Percentiles rank a stretch among this genome's conserved stretches.
These are phyloP conservation scores for Dicroscelio sp. DNA, from an alignment of 2,888 invertebrate genomes.

Conservation along the genomic window DNA sequence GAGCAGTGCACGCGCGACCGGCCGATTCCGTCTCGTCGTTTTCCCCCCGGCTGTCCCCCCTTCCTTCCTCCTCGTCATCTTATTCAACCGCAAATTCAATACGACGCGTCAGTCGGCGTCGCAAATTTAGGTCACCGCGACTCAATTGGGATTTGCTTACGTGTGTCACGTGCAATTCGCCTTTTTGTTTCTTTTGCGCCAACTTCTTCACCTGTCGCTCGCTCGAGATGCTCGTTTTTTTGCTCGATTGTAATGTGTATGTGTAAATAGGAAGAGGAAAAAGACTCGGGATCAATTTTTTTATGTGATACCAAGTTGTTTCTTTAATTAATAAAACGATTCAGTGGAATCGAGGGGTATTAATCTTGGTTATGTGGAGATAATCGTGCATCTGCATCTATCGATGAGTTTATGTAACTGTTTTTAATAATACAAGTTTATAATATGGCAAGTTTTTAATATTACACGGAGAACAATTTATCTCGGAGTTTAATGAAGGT, in stretches of 20 bases:
- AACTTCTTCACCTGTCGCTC: conserved; percentile 75
- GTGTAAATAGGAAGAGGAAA: conserved; percentile 56
- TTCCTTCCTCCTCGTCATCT: conserved; percentile 34
- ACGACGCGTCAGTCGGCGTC: conserved; percentile 71
- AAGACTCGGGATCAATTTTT: no score
- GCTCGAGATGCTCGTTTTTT: conserved; percentile 49
- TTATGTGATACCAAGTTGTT: no score
- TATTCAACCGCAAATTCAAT: conserved; percentile 65
- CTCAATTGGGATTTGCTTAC: conserved; percentile 79
- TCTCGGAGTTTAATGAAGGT: no score
- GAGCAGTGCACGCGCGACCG: conserved; percentile 75
- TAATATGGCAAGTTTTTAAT: no score
- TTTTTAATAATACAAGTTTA: no score
- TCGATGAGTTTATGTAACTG: no score
- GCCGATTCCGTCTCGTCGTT: conserved; percentile 46
- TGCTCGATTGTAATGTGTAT: conserved; percentile 29
- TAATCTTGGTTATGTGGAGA: no score
- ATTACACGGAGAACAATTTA: no score
- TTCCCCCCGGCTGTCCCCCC: conserved; percentile 10
- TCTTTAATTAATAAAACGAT: no score
- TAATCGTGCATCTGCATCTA: no score
- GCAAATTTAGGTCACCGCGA: conserved; percentile 78
- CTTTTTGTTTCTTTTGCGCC: conserved; percentile 65
- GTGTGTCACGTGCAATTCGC: conserved; percentile 79
- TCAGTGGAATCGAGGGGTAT: no score